A percentile compares a stretch with the other conserved stretches of the same genome.
Evolutionary conservation across 2,888 invertebrate genomes (phyloP).

Genomic region (Unio delphinus): DNA sequence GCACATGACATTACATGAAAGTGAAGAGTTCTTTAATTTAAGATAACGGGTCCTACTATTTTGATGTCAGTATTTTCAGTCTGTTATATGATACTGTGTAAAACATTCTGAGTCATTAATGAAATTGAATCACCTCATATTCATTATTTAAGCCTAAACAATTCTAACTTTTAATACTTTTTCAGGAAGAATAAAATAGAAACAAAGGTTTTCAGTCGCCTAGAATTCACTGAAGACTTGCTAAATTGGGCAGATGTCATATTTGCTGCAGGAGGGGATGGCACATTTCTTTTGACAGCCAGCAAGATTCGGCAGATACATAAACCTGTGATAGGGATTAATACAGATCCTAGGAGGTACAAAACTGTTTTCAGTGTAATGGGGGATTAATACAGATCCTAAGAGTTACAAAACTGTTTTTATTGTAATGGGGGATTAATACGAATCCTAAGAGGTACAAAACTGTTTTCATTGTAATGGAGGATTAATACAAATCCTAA

Average conservation of each 20-base stretch:
- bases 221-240: constrained; percentile 78
- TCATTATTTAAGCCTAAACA: background rate
- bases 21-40: too few species aligned
- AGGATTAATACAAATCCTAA: constrained; percentile 97
- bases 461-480: background rate
- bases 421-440: constrained; percentile 82
- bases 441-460: constrained; percentile 84
- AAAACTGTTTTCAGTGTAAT: background rate
- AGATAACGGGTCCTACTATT: too few species aligned
- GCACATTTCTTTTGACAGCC: constrained; percentile 95
- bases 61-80: too few species aligned
- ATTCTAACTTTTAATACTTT: constrained; percentile 3
- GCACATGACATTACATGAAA: too few species aligned
- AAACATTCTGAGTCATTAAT: too few species aligned
- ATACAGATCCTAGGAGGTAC: constrained; percentile 87
- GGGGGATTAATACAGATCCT: constrained; percentile 96
- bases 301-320: constrained; percentile 82
- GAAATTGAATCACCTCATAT: too few species aligned
- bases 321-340: constrained; percentile 96
- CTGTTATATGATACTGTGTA: too few species aligned
- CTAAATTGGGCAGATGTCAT: constrained; percentile 90
- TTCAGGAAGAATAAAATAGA: constrained; percentile 80
- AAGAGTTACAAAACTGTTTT: constrained; percentile 71
- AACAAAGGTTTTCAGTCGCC: constrained; percentile 75
- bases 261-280: constrained; percentile 88